phyloP scores from a whole-genome alignment of 2,888 invertebrate species.

The Tetranychus truncatus region DNA sequence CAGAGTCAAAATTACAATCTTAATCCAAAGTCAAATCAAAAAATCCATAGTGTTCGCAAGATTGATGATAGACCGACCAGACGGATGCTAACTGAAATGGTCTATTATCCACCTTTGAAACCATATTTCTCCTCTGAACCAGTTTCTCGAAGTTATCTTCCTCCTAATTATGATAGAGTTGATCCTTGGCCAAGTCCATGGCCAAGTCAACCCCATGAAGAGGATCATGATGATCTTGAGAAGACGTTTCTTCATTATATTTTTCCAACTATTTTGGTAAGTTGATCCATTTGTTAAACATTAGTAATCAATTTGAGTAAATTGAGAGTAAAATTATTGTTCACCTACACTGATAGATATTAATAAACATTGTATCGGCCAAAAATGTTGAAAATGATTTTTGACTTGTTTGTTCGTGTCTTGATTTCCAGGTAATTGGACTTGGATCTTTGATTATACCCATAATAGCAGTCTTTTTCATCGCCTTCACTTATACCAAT shows the following conservation, averaged over 20 bases:
- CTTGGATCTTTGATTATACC: slow-evolving; percentile 7
- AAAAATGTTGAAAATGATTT: not conserved
- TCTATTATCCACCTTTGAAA: not conserved
- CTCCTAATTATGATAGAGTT: not conserved
- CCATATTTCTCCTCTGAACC: not conserved
- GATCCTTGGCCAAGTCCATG: not conserved
- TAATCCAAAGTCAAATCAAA: not conserved
- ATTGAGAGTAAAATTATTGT: no score
- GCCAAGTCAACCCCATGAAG: not conserved
- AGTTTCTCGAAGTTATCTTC: not conserved
- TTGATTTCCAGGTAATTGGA: not conserved
- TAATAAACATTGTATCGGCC: not conserved
- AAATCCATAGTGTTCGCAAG: no score
- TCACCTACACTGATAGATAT: no score
- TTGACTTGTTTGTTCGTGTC: not conserved
- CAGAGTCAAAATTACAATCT: not conserved
- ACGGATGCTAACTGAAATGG: not conserved
- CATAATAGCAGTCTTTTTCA: slow-evolving; percentile 6
- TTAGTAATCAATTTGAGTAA: no score
- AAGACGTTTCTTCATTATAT: slow-evolving; percentile 5
- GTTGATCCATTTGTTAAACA: not conserved
- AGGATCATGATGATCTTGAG: slow-evolving; percentile 9
- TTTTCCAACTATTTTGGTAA: not conserved
- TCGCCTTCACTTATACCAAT: slow-evolving; percentile 5
- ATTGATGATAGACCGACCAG: not conserved